Base-by-base conservation (phyloP, 2,797 vertebrate species). In the Rhodeus uyekii region DNA sequence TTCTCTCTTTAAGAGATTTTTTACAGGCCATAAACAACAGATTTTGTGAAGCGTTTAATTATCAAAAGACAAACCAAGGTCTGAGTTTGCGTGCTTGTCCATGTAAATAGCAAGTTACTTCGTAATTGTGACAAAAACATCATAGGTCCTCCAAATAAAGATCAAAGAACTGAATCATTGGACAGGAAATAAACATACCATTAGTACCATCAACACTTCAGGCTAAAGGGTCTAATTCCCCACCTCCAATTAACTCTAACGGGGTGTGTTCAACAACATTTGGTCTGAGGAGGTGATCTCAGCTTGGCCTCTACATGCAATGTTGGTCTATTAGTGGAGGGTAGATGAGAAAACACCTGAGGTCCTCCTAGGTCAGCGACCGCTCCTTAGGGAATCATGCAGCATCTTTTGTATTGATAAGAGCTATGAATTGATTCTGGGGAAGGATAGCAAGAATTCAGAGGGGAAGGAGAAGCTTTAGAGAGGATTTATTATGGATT, bases 141-240 rank as follows among this genome's bases (percentile, higher is more conserved):
- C 75, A 53, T 74, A 88, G 82, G 60, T 48, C 71, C 44, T 44
- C 64, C 61, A 81, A 88, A 81, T 80, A 86, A 83, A 87, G 87
- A 89, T 89, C 84, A 90, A 89, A 89, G 84, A 18, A n/a, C 48
- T 73, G 76, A 36, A 48, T 73, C 36, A 79, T 74, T 80, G 84
- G 84, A 88, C 72, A 89, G 89, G 88, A 89, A 89, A 85, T 79
- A 80, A 71, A 84, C 79, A 86, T 12, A 14, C 80, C 77, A 74
- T 85, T 87, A 85, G 48, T 65, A 75, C 50, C 67, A 84, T 86
- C 88, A 89, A 83, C 86, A 86, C 84, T 68, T 81, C 8, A 42
- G 81, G 86, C 69, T 13, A 55, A 81, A 83, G 76, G 12, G 38
- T 72, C 81, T 50, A 46, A 71, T 83, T 76, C 79, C 79, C 44